Percentiles rank a stretch among this genome's conserved stretches.
These are phyloP conservation scores for Microcebus tavaratra DNA, from an alignment of 2,113 vertebrate genomes.

Conservation along the genomic window DNA sequence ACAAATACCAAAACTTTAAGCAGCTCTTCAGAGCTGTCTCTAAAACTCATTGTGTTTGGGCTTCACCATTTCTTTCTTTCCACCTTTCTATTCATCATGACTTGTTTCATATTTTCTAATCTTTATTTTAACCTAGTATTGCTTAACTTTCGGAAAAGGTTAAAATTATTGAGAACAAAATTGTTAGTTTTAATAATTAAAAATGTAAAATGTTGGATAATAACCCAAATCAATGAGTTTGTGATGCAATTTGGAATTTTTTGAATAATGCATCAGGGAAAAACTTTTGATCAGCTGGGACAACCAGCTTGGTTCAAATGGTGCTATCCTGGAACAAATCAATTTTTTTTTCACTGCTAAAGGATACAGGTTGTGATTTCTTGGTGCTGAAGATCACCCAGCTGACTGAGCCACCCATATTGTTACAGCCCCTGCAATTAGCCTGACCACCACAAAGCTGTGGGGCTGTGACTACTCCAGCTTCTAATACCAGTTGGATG, in stretches of 20 bases:
- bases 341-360: not conserved
- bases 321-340: not conserved
- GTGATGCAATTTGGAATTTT: not conserved
- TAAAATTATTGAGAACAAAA: not conserved
- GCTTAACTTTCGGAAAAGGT: not conserved
- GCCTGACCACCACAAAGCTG: not conserved
- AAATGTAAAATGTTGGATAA: not conserved
- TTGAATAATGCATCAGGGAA: not conserved
- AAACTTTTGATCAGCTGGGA: not conserved
- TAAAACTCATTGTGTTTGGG: not conserved
- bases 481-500: not conserved
- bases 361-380: not conserved
- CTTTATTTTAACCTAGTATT: not conserved
- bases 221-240: not conserved
- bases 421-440: not conserved
- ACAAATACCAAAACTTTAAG: not conserved
- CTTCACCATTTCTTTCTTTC: not conserved
- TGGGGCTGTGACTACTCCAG: too few relatives aligned
- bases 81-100: not conserved
- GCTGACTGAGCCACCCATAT: rapidly evolving
- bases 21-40: not conserved
- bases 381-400: not conserved
- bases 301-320: not conserved
- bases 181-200: not conserved
- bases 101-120: not conserved